Conservation (phyloP, 2,888 invertebrate genomes). For the Coelogynopora nodosa region DNA sequence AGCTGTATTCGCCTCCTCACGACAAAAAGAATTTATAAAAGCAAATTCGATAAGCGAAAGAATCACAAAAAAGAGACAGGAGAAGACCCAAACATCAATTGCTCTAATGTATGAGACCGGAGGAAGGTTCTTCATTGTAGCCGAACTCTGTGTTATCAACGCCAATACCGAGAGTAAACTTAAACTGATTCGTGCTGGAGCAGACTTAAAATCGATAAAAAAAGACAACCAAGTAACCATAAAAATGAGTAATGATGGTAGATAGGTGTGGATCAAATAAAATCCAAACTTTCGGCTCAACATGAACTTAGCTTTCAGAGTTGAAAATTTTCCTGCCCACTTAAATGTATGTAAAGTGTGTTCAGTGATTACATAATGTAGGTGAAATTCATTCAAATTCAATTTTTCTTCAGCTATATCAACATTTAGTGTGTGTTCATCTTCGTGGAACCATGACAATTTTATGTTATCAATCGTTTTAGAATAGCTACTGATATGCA, state of each 20-base stretch:
- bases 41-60: slow-evolving; percentile 45
- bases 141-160: slow-evolving; percentile 42
- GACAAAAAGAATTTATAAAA: slow-evolving; percentile 41
- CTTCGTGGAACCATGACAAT: not conserved
- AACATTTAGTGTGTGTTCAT: not conserved
- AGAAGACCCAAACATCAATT: slow-evolving; percentile 46
- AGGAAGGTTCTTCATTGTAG: slow-evolving; percentile 42
- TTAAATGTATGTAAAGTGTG: not conserved
- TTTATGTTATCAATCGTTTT: not conserved
- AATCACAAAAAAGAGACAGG: slow-evolving; percentile 44
- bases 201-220: slow-evolving; percentile 45
- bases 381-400: slow-evolving; percentile 44
- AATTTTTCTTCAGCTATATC: slow-evolving; percentile 7
- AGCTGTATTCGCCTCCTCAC: no score
- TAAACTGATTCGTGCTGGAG: slow-evolving; percentile 45
- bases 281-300: slow-evolving; percentile 44
- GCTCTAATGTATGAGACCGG: slow-evolving; percentile 45
- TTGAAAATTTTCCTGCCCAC: slow-evolving; percentile 42
- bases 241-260: slow-evolving; percentile 43
- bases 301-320: slow-evolving; percentile 33
- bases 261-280: slow-evolving; percentile 46
- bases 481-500: not conserved
- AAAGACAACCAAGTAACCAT: slow-evolving; percentile 44
- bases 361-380: not conserved
- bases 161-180: slow-evolving; percentile 43